Percentiles rank a stretch among this genome's conserved stretches.
Conservation (phyloP, 37 sponge, comb jelly and placozoan genomes). For the Spongilla lacustris region DNA sequence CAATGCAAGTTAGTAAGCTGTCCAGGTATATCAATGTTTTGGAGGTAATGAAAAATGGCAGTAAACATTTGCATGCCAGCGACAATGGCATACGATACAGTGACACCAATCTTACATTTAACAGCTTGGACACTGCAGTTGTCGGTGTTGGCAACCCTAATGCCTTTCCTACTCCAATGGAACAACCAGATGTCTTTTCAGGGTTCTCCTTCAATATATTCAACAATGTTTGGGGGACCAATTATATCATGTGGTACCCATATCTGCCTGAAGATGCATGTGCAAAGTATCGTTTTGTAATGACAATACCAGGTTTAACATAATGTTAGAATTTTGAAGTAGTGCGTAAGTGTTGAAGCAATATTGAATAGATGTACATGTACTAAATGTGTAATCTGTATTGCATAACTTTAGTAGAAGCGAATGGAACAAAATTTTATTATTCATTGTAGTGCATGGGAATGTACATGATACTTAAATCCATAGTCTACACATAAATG, state of each 20-base stretch:
- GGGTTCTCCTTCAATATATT: slow-evolving; percentile 67
- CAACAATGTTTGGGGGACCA: slow-evolving; percentile 78
- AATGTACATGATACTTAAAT: no score
- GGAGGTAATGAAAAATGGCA: slow-evolving; percentile 76
- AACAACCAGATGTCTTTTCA: slow-evolving; percentile 31
- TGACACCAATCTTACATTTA: background rate
- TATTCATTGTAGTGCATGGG: no score
- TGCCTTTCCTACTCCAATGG: slow-evolving; percentile 55
- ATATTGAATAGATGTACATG: no score
- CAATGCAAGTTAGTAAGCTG: slow-evolving; percentile 46
- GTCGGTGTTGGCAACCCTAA: slow-evolving; percentile 40
- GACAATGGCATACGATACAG: slow-evolving; percentile 27
- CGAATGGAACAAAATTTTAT: no score
- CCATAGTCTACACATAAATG: no score
- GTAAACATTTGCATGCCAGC: slow-evolving; percentile 64
- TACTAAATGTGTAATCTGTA: no score
- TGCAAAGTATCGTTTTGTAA: slow-evolving; percentile 40
- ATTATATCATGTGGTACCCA: slow-evolving; percentile 83
- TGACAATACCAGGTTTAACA: slow-evolving; percentile 27
- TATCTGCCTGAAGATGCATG: slow-evolving; percentile 30
- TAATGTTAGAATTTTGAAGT: no score
- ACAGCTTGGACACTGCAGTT: slow-evolving; percentile 32
- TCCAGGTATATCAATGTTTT: slow-evolving; percentile 36
- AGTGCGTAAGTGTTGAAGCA: no score
- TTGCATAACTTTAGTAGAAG: no score